phyloP scores from a whole-genome alignment of 2,113 vertebrate species.

The Dascyllus trimaculatus region DNA sequence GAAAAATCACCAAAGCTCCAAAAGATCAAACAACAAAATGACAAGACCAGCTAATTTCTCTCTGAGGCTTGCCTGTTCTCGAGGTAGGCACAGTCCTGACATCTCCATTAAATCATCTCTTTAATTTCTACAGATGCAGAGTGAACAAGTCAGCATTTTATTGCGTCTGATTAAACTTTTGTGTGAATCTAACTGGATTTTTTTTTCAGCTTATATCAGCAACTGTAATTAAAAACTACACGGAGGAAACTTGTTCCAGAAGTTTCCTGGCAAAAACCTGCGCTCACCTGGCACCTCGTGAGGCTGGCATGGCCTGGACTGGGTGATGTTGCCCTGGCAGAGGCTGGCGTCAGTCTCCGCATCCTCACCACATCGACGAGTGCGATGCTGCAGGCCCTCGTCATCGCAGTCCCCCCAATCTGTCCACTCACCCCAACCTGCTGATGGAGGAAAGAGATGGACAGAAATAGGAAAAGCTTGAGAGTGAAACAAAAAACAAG shows the following conservation, averaged over 20 bases:
- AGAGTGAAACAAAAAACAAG: neutral
- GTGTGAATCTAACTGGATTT: neutral
- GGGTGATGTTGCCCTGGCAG: conserved; percentile 92
- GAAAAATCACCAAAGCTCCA: neutral
- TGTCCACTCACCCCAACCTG: conserved; percentile 92
- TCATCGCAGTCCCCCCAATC: conserved; percentile 93
- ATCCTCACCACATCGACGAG: conserved; percentile 87
- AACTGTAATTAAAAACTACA: neutral
- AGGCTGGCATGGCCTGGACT: conserved; percentile 87
- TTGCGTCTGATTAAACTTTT: conserved; percentile 18
- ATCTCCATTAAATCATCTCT: conserved; percentile 34
- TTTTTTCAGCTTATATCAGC: conserved; percentile 13
- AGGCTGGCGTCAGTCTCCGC: conserved; percentile 63
- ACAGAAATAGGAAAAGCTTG: neutral
- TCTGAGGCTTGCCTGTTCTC: neutral
- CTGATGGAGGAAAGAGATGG: neutral
- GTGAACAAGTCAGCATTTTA: conserved; percentile 35
- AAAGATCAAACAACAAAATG: conserved; percentile 38
- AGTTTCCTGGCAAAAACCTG: neutral
- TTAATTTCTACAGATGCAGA: conserved; percentile 36
- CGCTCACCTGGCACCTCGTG: conserved; percentile 91
- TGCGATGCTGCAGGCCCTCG: conserved; percentile 89
- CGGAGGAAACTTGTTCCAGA: no score
- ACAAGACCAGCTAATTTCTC: conserved; percentile 22
- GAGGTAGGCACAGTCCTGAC: conserved; percentile 26